Evolutionary conservation across 2,113 vertebrate species (phyloP), one percentile per base, ranked within the genome.

Genomic region (Embiotoca jacksoni): DNA sequence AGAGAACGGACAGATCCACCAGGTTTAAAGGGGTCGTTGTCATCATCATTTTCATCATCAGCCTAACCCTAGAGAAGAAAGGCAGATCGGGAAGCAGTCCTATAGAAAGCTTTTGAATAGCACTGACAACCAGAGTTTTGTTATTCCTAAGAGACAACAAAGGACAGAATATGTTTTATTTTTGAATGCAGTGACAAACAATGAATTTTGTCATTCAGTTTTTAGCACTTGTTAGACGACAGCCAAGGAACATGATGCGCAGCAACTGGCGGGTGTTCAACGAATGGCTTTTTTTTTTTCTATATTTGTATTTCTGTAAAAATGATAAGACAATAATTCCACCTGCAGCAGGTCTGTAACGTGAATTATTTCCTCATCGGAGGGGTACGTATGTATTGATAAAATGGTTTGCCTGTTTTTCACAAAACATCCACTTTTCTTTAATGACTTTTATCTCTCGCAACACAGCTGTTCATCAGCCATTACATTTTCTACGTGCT

Each of bases 321-420:
- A 14, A 64, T 31, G 49, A 80, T 63, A 55, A 54, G 47, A 60
- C 54, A 80, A 64, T 73, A 52, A 56, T 44, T 72, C 6, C 49
- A 75, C 16, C 3, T 53, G 3, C 65, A 35, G 63, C 49, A 1
- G 36, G 36, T 46, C 69, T 75, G 32, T 65, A 61, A 36, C 50
- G 49, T 61, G 69, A 81, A 49, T 52, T 44, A 56, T 82, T 83
- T 59, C 30, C 69, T 83, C 80, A 84, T 87, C 75, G 61, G 41
- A 49, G 35, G 8, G 53, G 16, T 50, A 59, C 77, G 80, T 58
- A 49, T 37, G 57, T 77, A 62, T 70, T 72, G 30, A 88, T 82
- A 37, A 70, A 84, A 85, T 10, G 10, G 37, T 70, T 46, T 44
- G 14, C 52, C 33, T 14, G 31, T 37, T 53, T 58, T 50, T 47